Evolutionary conservation across 2,113 vertebrate species (phyloP).

Genomic region (Pitta sordida): DNA sequence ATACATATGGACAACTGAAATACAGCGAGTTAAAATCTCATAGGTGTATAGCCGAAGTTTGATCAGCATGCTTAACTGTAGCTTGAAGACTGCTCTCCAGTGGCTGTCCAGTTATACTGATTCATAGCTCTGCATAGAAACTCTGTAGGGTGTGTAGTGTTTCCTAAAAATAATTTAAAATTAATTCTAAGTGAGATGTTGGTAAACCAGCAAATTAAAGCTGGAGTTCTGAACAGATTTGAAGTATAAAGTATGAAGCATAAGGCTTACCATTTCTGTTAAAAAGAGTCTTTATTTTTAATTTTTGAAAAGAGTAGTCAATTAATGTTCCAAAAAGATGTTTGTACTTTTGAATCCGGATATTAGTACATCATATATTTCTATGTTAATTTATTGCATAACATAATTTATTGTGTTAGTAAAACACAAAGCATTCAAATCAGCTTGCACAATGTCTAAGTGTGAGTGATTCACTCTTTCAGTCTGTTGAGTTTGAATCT

Average conservation of each 20-base stretch:
- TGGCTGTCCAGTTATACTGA: neutral
- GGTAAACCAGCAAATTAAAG: neutral
- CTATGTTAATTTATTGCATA: neutral
- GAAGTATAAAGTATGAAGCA: neutral
- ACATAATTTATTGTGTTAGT: neutral
- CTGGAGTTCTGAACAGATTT: neutral
- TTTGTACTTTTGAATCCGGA: neutral
- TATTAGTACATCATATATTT: neutral
- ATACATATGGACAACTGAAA: neutral
- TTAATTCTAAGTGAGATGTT: neutral
- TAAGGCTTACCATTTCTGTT: neutral
- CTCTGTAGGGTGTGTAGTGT: fast-evolving
- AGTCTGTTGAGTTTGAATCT: neutral
- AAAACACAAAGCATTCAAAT: neutral
- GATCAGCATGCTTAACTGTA: neutral
- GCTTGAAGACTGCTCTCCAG: conserved; percentile 15
- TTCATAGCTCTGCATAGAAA: neutral
- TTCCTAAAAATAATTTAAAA: neutral
- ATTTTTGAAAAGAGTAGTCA: neutral
- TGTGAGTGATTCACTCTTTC: neutral
- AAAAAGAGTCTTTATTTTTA: neutral
- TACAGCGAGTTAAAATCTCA: neutral
- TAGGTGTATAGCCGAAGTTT: neutral
- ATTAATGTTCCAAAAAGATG: neutral
- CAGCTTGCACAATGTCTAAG: neutral